A percentile compares a stretch with the other conserved stretches of the same genome.
Evolutionary conservation across 1,140 invertebrate genomes (phyloP).

Genomic region (Lucilia cuprina): DNA sequence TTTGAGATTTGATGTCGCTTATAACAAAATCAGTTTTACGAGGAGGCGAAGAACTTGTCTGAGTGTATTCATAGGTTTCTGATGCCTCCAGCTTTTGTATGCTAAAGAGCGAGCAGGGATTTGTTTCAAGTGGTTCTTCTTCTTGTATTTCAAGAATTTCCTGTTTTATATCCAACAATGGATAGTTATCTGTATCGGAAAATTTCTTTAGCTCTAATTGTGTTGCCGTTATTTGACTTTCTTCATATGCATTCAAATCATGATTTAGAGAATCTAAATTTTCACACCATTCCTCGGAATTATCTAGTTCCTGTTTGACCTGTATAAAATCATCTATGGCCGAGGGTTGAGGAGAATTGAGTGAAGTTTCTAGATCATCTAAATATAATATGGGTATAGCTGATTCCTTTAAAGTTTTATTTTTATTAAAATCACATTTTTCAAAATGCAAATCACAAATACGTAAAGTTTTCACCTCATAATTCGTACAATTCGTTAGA

Average conservation of each 20-base stretch:
- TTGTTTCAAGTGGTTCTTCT: slow-evolving; percentile 22
- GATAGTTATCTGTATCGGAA: not conserved
- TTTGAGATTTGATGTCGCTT: not conserved
- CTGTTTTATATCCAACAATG: not conserved
- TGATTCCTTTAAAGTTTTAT: not conserved
- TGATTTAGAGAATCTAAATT: too few species aligned
- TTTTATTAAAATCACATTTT: not conserved
- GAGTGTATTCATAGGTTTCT: not conserved
- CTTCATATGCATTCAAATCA: too few species aligned
- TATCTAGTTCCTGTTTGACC: slow-evolving; percentile 37
- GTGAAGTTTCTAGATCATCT: not conserved
- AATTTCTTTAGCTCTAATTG: not conserved
- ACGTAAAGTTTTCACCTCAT: slow-evolving; percentile 44
- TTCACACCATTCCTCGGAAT: not conserved
- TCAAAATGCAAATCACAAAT: slow-evolving; percentile 46
- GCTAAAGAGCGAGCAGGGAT: too few species aligned
- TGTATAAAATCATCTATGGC: slow-evolving; percentile 49
- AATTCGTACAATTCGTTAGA: slow-evolving; percentile 46
- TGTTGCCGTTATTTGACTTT: not conserved
- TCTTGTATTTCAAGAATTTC: slow-evolving; percentile 38
- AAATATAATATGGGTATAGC: not conserved
- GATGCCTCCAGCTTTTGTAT: not conserved
- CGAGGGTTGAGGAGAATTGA: slow-evolving; percentile 4
- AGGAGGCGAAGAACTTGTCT: not conserved
- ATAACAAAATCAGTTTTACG: not conserved